Percentiles rank a stretch among this genome's conserved stretches.
phyloP scores from a whole-genome alignment of 2,113 vertebrate genomes.

The Ameiurus melas region DNA sequence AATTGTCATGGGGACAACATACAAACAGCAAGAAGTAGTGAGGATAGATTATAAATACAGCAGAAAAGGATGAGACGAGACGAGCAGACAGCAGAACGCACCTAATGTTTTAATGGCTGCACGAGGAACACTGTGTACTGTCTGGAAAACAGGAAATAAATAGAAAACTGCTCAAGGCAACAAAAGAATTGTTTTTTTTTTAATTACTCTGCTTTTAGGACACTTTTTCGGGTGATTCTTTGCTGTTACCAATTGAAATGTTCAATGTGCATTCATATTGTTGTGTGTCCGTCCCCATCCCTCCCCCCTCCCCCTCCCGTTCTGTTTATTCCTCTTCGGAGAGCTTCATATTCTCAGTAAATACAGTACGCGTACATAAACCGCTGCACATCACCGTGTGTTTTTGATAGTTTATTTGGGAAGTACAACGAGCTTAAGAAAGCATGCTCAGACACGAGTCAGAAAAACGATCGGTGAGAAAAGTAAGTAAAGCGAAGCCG shows the following conservation, averaged over 20 bases:
- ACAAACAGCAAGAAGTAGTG: not conserved
- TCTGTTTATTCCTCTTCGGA: not conserved
- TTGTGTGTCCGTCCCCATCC: not conserved
- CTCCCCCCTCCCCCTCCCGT: too few relatives aligned
- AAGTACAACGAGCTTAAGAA: not conserved
- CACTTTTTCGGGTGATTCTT: not conserved
- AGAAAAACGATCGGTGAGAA: not conserved
- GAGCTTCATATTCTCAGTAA: not conserved
- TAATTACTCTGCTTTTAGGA: not conserved
- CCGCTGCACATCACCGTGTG: not conserved
- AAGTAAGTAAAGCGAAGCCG: not conserved
- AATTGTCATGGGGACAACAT: not conserved
- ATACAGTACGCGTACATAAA: not conserved
- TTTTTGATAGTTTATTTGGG: not conserved
- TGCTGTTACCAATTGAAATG: not conserved
- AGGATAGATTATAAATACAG: not conserved
- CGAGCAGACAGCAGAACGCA: not conserved
- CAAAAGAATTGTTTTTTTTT: not conserved
- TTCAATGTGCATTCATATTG: not conserved
- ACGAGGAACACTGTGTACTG: not conserved
- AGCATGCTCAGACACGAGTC: not conserved
- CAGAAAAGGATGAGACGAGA: not conserved
- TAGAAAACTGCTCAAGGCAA: not conserved
- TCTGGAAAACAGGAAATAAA: not conserved
- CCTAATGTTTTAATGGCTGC: constrained; percentile 10